Evolutionary conservation across 1,140 invertebrate genomes (phyloP).

Genomic region (Apis florea): DNA sequence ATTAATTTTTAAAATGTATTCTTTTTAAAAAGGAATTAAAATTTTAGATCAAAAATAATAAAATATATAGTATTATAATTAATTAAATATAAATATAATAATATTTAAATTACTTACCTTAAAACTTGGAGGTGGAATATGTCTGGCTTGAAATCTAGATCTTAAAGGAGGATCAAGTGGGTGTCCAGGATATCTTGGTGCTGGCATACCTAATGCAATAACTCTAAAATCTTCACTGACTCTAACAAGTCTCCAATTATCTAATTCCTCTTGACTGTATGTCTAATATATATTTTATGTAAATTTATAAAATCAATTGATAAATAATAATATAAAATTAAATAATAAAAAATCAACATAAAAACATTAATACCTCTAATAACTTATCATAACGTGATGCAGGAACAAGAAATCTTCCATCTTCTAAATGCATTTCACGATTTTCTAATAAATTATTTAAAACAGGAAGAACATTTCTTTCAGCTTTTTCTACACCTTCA

Average conservation of each 20-base stretch:
- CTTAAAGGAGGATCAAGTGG: slow-evolving; percentile 96
- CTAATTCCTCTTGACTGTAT: slow-evolving; percentile 89
- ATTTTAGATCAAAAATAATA: too few species aligned
- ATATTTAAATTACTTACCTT: slow-evolving; percentile 78
- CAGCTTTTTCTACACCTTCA: slow-evolving; percentile 98
- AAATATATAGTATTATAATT: not conserved
- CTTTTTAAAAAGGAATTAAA: too few species aligned
- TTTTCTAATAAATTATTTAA: slow-evolving; percentile 99
- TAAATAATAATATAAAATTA: slow-evolving; percentile 6
- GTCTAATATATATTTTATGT: slow-evolving; percentile 81
- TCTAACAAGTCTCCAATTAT: slow-evolving; percentile 92
- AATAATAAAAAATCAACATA: slow-evolving; percentile 8
- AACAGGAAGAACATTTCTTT: slow-evolving; percentile 97
- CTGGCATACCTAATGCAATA: slow-evolving; percentile 93
- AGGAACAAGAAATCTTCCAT: slow-evolving; percentile 95
- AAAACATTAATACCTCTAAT: slow-evolving; percentile 83
- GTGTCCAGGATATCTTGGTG: slow-evolving; percentile 93
- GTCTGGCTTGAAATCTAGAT: slow-evolving; percentile 96
- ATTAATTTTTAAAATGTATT: too few species aligned
- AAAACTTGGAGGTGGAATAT: slow-evolving; percentile 85
- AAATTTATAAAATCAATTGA: slow-evolving; percentile 25
- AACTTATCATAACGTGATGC: slow-evolving; percentile 95
- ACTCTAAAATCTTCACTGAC: slow-evolving; percentile 96
- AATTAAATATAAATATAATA: not conserved
- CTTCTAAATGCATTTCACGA: slow-evolving; percentile 98